phyloP scores from a whole-genome alignment of 2,888 invertebrate species.

The Cybosia mesomella region DNA sequence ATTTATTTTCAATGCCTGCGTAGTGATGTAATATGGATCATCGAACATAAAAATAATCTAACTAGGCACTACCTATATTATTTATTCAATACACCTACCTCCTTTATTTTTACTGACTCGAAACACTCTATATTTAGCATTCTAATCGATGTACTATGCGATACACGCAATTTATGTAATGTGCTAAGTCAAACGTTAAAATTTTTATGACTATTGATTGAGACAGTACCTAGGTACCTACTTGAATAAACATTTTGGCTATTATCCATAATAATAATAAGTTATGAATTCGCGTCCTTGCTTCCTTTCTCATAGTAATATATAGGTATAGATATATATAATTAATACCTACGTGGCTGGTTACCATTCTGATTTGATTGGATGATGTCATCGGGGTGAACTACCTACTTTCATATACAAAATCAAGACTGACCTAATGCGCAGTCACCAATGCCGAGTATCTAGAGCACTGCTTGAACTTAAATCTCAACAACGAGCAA shows the following conservation, averaged over 20 bases:
- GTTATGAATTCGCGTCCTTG: background rate
- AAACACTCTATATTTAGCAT: background rate
- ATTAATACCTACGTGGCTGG: slow-evolving; percentile 44
- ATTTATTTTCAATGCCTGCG: too few relatives aligned
- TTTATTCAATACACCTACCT: background rate
- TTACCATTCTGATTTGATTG: slow-evolving; percentile 57
- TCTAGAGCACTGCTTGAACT: slow-evolving; percentile 21
- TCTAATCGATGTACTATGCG: slow-evolving; percentile 4
- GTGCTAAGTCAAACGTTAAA: background rate
- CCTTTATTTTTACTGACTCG: background rate
- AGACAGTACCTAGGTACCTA: background rate
- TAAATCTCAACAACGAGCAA: slow-evolving; percentile 27
- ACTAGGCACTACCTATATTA: background rate
- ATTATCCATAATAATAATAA: too few relatives aligned
- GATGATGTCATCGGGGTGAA: slow-evolving; percentile 54
- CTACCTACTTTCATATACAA: slow-evolving; percentile 36
- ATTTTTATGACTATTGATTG: slow-evolving; percentile 10
- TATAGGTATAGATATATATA: background rate
- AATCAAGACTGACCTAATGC: slow-evolving; percentile 27
- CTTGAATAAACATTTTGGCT: background rate
- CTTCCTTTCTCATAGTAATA: background rate
- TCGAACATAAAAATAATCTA: background rate
- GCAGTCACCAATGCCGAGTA: slow-evolving; percentile 34
- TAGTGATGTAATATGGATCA: background rate
- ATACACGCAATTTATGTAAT: slow-evolving; percentile 11